Conservation (phyloP, 2,797 vertebrate genomes). For the Pseudopleuronectes americanus region DNA sequence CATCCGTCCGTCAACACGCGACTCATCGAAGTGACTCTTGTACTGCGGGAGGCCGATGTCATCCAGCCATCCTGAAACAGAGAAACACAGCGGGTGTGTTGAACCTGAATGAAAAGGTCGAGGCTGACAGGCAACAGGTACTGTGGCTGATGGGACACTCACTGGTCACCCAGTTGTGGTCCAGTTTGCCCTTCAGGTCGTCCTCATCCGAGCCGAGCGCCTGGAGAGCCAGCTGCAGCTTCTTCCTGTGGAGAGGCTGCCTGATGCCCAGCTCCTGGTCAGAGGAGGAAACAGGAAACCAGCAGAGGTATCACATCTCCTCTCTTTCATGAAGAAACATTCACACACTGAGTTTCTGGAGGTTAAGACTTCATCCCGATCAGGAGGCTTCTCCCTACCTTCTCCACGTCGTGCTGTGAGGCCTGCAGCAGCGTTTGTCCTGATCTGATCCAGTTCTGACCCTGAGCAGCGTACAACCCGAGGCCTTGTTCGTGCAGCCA, state of each 20-base stretch:
- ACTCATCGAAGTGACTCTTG: constrained; percentile 97
- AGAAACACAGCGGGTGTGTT: neutral
- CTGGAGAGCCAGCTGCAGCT: constrained; percentile 94
- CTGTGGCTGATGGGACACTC: constrained; percentile 63
- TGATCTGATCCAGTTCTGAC: constrained; percentile 91
- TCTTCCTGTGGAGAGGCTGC: constrained; percentile 93
- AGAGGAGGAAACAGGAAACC: neutral
- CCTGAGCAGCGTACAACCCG: constrained; percentile 85
- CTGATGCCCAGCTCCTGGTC: constrained; percentile 93
- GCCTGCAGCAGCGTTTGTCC: constrained; percentile 94
- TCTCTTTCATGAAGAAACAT: too few species aligned
- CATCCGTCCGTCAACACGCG: constrained; percentile 93
- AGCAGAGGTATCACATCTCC: too few species aligned
- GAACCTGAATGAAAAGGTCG: neutral
- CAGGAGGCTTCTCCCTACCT: constrained; percentile 77
- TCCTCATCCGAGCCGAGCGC: constrained; percentile 90
- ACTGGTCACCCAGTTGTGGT: constrained; percentile 98
- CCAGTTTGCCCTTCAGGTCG: constrained; percentile 90
- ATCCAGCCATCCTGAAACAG: constrained; percentile 91
- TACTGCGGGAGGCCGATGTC: constrained; percentile 99
- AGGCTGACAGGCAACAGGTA: neutral
- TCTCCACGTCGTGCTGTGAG: constrained; percentile 94
- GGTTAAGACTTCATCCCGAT: too few species aligned
- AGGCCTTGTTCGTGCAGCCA: constrained; percentile 95
- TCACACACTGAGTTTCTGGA: too few species aligned